Evolutionary conservation across 2,888 invertebrate genomes (phyloP), one percentile per base, ranked within the genome.

Genomic region (Rhimphoctona megacephalus): DNA sequence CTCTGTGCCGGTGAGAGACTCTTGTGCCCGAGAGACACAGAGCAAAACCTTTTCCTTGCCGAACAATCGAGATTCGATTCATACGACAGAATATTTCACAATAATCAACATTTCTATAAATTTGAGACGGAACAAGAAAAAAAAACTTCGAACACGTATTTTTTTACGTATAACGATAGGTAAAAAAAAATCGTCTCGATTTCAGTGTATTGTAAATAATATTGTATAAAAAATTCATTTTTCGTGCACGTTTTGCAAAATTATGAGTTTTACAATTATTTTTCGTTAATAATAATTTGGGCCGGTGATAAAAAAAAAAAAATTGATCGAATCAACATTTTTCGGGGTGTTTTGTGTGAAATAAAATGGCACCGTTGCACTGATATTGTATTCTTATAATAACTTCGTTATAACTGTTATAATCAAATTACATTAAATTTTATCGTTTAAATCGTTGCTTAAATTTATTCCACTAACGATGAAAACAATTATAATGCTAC

Each of bases 1-100:
- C 87, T 89, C 86, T 81, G 57, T 66, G 82, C 82, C 82, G 82
- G 74, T 76, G 82, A 82, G 82, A 82, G 76, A 82, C 69, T 82
- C 76, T 82, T 76, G 67, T 76, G 82, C 61, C 64, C 72, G 64
- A 64, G 72, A 72, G 33, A 72, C 80, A 72, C 61, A 73, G 72
- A 69, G 54, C 77, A 33, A 83, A 79, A 67, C 46, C 81, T 74
- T 74, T 39, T 69, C 39, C 25, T 39, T 78, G 54, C 67, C 46
- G 78, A 46, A 69, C 52, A 73, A 66, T 69, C 52, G 74, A 81
- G 61, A 66, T 61, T 33, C 76, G 57, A 73, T 66, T 69, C 19
- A 22, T 76, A 66, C 57, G 54, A 66, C 4, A 19, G 17, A 54
- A 69, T 46, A 57, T 82, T 76, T 67, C 66, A 52, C 11, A 73